phyloP scores from a whole-genome alignment of 23 tunicate species.

The Trididemnum miniatum region DNA sequence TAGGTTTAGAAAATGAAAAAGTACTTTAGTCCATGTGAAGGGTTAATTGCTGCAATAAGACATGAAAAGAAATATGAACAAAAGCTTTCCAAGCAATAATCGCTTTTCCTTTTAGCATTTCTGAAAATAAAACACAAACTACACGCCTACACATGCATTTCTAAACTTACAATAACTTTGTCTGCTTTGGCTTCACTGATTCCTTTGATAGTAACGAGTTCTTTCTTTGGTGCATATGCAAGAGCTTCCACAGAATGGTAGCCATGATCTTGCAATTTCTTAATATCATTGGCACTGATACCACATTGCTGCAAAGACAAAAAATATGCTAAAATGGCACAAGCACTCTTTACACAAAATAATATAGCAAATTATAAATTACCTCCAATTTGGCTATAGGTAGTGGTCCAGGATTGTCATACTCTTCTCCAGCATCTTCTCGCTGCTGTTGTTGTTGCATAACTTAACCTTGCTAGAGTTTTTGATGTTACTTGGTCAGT shows the following conservation, averaged over 20 bases:
- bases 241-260: constrained; percentile 93
- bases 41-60: too few species aligned
- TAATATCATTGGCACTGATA: constrained; percentile 85
- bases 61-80: too few species aligned
- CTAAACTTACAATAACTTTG: constrained; percentile 69
- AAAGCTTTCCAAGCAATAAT: too few species aligned
- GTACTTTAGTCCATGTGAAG: too few species aligned
- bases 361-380: neutral
- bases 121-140: too few species aligned
- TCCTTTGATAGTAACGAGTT: constrained; percentile 87
- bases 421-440: constrained; percentile 39
- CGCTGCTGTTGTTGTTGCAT: constrained; percentile 38
- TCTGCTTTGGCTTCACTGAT: constrained; percentile 98
- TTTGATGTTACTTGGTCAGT: too few species aligned
- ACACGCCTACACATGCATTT: too few species aligned
- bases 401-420: constrained; percentile 58
- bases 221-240: constrained; percentile 93
- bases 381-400: constrained; percentile 77
- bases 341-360: neutral
- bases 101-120: too few species aligned
- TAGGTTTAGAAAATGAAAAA: too few species aligned
- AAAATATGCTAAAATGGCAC: neutral
- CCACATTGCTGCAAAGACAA: constrained; percentile 67
- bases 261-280: constrained; percentile 89
- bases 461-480: too few species aligned